Evolutionary conservation across 2,113 vertebrate species (phyloP), one percentile per base, ranked within the genome.

Genomic region (Myxocyprinus asiaticus): DNA sequence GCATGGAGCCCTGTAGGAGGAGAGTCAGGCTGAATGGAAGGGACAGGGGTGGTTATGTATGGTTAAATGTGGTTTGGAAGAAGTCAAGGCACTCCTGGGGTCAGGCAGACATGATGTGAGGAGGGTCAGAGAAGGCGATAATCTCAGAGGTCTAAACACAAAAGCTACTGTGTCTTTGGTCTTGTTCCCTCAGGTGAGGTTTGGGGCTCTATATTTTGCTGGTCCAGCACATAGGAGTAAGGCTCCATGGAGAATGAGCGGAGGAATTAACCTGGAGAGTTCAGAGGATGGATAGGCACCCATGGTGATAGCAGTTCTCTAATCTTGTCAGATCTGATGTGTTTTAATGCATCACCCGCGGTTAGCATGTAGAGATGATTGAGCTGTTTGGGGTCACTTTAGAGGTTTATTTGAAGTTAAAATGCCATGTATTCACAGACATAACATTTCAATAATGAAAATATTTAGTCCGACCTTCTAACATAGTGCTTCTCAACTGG

Each of bases 241-340:
- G 83, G 77, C 64, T 74, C 79, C 67, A 44, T 78, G 76, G 84
- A 86, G 58, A 74, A 81, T 77, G 79, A 81, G 69, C 67, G 17
- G 67, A 82, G 88, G 88, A 88, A 91, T 90, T 83, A 90, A 91
- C 90, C 91, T 90, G 90, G 88, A 91, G 92, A 90, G 87, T 85
- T 90, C 89, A 91, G 89, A 92, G 78, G 78, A 67, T 59, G 66
- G 62, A 66, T 68, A 71, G 71, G 74, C 45, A 76, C 83, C 80
- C 83, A 77, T 77, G 64, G 67, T 55, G 73, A 72, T 59, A 63
- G 62, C 1, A 6, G 64, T 59, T 70, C 79, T 50, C 79, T 81
- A 74, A 81, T 78, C 79, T 69, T 65, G 48, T 77, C 74, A 78
- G 64, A 22, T 33, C 44, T 67, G 55, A 50, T 70, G 62, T 71